Evolutionary conservation across 2,797 vertebrate species (phyloP).

Genomic region (Microcaecilia unicolor): DNA sequence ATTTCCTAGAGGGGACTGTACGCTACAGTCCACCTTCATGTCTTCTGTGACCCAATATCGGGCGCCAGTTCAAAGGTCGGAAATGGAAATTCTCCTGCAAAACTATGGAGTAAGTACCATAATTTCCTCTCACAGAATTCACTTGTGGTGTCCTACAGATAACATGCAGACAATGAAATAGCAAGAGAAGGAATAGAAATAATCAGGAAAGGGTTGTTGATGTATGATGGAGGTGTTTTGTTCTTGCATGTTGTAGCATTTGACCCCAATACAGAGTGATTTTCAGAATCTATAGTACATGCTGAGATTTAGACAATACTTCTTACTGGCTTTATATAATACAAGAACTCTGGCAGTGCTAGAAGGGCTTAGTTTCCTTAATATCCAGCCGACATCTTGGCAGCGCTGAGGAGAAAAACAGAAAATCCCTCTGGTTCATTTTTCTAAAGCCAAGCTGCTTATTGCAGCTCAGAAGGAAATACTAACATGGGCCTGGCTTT

Average conservation of each 20-base stretch:
- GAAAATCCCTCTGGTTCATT: slow-evolving; percentile 22
- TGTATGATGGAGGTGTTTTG: too few relatives aligned
- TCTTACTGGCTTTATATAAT: slow-evolving; percentile 19
- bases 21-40: too few relatives aligned
- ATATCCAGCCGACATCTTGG: slow-evolving; percentile 24
- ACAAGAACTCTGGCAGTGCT: slow-evolving; percentile 8
- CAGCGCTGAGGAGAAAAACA: slow-evolving; percentile 30
- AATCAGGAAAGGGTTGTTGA: too few relatives aligned
- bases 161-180: too few relatives aligned
- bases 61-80: too few relatives aligned
- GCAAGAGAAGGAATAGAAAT: too few relatives aligned
- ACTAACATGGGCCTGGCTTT: not conserved
- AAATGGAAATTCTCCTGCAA: too few relatives aligned
- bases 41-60: too few relatives aligned
- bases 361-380: slow-evolving; percentile 29
- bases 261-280: slow-evolving; percentile 32
- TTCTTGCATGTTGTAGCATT: slow-evolving; percentile 19
- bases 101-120: too few relatives aligned
- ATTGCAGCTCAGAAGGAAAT: not conserved
- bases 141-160: too few relatives aligned
- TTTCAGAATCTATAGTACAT: slow-evolving; percentile 31
- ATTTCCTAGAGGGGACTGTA: too few relatives aligned
- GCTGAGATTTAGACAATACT: slow-evolving; percentile 37
- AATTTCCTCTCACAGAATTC: too few relatives aligned
- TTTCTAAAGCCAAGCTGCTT: slow-evolving; percentile 18